Percentiles rank a stretch among this genome's conserved stretches.
phyloP scores from a whole-genome alignment of 2,113 vertebrate genomes.

The Aptenodytes forsteri region DNA sequence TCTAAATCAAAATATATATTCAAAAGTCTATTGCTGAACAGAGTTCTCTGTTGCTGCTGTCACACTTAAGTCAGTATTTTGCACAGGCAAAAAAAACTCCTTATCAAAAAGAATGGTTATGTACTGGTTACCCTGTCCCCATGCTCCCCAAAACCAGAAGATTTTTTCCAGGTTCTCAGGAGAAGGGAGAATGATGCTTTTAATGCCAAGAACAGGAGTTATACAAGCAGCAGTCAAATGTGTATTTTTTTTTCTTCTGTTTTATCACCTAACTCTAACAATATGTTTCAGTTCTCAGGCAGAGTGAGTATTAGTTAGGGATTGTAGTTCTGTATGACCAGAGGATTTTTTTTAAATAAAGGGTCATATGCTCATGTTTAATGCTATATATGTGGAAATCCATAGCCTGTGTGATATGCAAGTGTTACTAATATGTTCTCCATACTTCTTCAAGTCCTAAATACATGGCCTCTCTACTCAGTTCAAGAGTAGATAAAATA shows the following conservation, averaged over 20 bases:
- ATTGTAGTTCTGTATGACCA: neutral
- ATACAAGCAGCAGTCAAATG: neutral
- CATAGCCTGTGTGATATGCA: neutral
- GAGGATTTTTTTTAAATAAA: neutral
- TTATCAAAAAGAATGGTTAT: neutral
- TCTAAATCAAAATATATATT: neutral
- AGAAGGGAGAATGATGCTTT: neutral
- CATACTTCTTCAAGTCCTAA: neutral
- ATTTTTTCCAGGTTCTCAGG: neutral
- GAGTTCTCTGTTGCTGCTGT: neutral
- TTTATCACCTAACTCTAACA: neutral
- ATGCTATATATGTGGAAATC: neutral
- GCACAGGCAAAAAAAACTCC: neutral
- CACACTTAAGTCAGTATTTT: neutral
- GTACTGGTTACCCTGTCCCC: neutral
- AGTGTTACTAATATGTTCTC: neutral
- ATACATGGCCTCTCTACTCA: neutral
- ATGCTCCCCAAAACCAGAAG: neutral
- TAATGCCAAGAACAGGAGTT: neutral
- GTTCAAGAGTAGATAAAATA: neutral
- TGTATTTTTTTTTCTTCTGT: neutral
- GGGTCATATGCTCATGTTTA: neutral
- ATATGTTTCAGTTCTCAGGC: neutral
- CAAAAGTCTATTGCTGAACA: neutral
- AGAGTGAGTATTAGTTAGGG: neutral